These are phyloP conservation scores for Zaprionus bogoriensis DNA, from an alignment of 2,888 invertebrate genomes.

Conservation along the genomic window DNA sequence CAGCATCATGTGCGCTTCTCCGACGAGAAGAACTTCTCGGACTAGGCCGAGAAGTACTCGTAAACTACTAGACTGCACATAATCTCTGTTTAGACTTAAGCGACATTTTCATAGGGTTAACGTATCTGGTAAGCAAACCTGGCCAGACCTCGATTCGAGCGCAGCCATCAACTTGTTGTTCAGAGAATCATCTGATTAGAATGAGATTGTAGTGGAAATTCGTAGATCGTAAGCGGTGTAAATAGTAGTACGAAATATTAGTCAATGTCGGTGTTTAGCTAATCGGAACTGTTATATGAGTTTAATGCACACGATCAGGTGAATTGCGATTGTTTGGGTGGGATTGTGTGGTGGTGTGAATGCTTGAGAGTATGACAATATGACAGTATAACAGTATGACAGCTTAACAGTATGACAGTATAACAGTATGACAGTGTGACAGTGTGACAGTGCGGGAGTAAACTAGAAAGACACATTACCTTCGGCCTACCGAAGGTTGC, in stretches of 20 bases:
- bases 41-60: slow-evolving; percentile 49
- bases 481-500: too few relatives aligned
- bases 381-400: neutral
- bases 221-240: slow-evolving; percentile 23
- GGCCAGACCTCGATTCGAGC: neutral
- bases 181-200: too few relatives aligned
- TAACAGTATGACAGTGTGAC: neutral
- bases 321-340: neutral
- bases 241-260: slow-evolving; percentile 40
- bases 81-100: slow-evolving; percentile 66
- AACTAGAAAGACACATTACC: too few relatives aligned
- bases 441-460: neutral
- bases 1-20: slow-evolving; percentile 81
- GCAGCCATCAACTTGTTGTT: slow-evolving; percentile 20
- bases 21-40: slow-evolving; percentile 81
- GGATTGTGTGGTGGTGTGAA: neutral
- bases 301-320: too few relatives aligned
- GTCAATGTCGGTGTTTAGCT: slow-evolving; percentile 61
- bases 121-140: too few relatives aligned
- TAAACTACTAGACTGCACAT: slow-evolving; percentile 80
- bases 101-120: slow-evolving; percentile 30
- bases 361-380: neutral
- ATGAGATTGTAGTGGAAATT: slow-evolving; percentile 41
- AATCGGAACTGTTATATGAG: slow-evolving; percentile 55
- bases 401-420: neutral